These are phyloP conservation scores for Falco novaeseelandiae DNA, from an alignment of 2,797 vertebrate species.

Conservation along the genomic window DNA sequence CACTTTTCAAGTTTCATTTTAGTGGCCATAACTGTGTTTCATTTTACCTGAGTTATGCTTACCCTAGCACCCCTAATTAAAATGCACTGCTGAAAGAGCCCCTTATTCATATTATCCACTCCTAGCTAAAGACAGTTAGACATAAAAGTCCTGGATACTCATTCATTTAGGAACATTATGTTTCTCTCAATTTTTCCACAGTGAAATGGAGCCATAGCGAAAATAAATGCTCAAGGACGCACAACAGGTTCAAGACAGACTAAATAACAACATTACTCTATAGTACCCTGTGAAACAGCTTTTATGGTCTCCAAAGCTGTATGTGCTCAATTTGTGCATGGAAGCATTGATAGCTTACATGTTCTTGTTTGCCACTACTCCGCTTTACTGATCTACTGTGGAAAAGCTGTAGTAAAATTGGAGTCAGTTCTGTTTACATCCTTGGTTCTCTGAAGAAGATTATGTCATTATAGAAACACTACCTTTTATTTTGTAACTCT, in stretches of 20 bases:
- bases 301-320: background rate
- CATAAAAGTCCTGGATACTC: background rate
- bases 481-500: background rate
- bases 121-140: background rate
- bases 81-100: background rate
- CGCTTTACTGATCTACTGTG: background rate
- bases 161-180: background rate
- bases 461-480: background rate
- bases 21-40: background rate
- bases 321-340: background rate
- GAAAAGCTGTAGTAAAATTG: background rate
- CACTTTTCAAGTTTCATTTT: background rate
- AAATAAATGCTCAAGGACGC: background rate
- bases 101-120: background rate
- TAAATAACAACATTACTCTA: background rate
- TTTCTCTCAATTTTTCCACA: background rate
- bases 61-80: background rate
- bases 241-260: background rate
- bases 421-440: background rate
- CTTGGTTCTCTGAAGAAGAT: background rate
- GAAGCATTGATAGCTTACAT: background rate
- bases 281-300: background rate
- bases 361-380: background rate
- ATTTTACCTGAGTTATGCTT: background rate
- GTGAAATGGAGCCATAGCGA: background rate